Evolutionary conservation across 2,797 vertebrate genomes (phyloP).

Genomic region (Discoglossus pictus): DNA sequence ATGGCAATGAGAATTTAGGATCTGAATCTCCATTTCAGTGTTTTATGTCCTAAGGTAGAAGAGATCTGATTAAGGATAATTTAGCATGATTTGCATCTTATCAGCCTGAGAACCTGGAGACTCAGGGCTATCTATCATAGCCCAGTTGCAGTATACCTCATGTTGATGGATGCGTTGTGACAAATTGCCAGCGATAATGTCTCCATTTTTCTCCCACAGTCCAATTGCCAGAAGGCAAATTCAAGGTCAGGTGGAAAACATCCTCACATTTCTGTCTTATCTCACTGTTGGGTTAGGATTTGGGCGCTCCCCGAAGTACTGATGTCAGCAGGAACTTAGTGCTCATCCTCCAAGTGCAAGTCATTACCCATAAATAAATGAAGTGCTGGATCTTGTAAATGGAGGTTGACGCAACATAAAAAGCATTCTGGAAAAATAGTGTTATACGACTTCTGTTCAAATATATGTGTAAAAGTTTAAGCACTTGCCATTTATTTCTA

Average conservation of each 20-base stretch:
- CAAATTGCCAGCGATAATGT: constrained; percentile 51
- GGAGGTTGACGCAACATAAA: no score
- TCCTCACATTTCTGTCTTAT: constrained; percentile 15
- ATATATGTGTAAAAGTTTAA: no score
- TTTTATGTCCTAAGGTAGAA: no score
- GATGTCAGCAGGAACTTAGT: not conserved
- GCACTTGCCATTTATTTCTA: no score
- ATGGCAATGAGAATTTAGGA: no score
- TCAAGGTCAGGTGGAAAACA: constrained; percentile 47
- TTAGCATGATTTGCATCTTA: not conserved
- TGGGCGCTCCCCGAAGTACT: not conserved
- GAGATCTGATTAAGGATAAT: no score
- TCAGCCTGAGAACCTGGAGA: not conserved
- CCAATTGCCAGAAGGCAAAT: constrained; percentile 33
- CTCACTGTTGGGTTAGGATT: not conserved
- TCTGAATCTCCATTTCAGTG: no score
- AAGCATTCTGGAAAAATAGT: no score
- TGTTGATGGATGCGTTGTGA: constrained; percentile 50
- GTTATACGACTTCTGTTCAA: no score
- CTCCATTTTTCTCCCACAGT: constrained; percentile 41
- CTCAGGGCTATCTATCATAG: constrained; percentile 46
- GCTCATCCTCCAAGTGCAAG: not conserved
- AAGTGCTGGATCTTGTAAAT: no score
- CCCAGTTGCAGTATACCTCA: constrained; percentile 42
- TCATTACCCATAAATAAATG: not conserved